Percentiles rank a stretch among this genome's conserved stretches.
phyloP scores from a whole-genome alignment of 2,888 invertebrate genomes.

The Agrotis exclamationis region DNA sequence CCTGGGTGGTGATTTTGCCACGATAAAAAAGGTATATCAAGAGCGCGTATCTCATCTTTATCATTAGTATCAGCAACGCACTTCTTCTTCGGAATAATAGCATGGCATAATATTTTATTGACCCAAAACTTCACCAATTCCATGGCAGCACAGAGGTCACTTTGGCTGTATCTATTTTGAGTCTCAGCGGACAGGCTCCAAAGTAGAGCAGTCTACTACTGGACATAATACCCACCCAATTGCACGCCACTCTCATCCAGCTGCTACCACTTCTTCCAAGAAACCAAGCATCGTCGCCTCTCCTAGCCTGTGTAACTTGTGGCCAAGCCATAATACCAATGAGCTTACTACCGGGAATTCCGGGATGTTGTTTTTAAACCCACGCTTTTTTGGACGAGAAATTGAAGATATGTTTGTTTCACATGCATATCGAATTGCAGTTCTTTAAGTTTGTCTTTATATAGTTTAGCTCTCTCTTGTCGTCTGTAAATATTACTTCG shows the following conservation, averaged over 20 bases:
- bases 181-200: no score
- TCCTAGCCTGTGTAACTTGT: neutral
- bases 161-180: no score
- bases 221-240: neutral
- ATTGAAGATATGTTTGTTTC: slow-evolving; percentile 21
- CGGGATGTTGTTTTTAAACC: slow-evolving; percentile 31
- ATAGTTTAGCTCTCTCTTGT: neutral
- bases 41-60: neutral
- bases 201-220: no score
- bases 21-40: neutral
- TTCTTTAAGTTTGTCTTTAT: neutral
- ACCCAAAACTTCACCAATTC: no score
- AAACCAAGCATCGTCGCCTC: neutral
- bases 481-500: neutral
- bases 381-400: slow-evolving; percentile 23
- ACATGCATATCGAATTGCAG: slow-evolving; percentile 9
- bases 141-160: no score
- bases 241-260: neutral
- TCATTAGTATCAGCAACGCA: neutral
- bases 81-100: no score
- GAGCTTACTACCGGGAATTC: slow-evolving; percentile 41
- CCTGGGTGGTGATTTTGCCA: no score
- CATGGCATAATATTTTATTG: no score
- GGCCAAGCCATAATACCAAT: slow-evolving; percentile 14
- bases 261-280: neutral